Evolutionary conservation across 2,888 invertebrate species (phyloP), one percentile per base, ranked within the genome.

Genomic region (Leptopilina syphax): DNA sequence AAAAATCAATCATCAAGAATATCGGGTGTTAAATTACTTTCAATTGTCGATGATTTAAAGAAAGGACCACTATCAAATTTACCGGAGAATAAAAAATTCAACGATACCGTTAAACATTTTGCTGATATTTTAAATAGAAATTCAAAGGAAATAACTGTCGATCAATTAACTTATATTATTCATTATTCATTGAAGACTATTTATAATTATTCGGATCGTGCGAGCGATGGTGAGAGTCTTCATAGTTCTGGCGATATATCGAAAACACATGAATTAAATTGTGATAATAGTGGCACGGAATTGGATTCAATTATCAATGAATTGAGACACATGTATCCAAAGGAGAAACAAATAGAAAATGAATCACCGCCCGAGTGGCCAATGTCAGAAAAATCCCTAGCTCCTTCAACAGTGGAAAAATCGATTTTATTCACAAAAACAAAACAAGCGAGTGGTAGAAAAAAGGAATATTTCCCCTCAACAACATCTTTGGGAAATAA

Each of bases 391-490:
- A 60, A 13, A 34, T 41, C 70, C 13, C 18, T 6, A 3, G 3
- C 24, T 1, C 24, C 24, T 7, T 27, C 27, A 3, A 3, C 10
- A 0, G 24, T 3, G 24, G 24, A 63, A 63, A 63, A 63, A 7
- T 50, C 50, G 3, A 24, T 63, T 24, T 24, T 63, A 63, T 18
- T 63, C 9, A 9, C n/a, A 9, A 63, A 8, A 24, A 9, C 18
- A 18, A 63, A 63, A 12, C 68, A 50, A 12, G 10, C n/a, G n/a
- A 27, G 34, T 34, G 34, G 3, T 34, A 34, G 27, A 73, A 60
- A 34, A 57, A 73, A 60, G 27, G 73, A 73, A 57, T 73, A 73
- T 73, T 73, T 73, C 6, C 73, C 73, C 8, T 34, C 24, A 13
- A 12, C 12, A 34, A 4, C 13, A 34, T 13, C 8, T 12, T 18